A percentile compares a stretch with the other conserved stretches of the same genome.
Evolutionary conservation across 2,888 invertebrate species (phyloP).

Genomic region (Sthenelais limicola): DNA sequence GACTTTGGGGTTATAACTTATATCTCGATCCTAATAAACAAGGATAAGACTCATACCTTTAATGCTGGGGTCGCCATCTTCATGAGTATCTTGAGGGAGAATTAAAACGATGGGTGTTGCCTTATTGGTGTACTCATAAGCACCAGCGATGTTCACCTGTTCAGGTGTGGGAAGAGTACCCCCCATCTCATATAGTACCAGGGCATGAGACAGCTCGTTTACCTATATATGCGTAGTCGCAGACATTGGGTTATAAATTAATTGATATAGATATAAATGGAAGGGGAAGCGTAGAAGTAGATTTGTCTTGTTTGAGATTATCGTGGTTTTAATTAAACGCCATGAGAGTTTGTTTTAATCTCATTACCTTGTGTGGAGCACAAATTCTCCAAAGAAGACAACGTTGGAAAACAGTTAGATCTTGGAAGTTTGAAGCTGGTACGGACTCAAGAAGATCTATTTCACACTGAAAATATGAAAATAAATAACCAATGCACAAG

Average conservation of each 20-base stretch:
- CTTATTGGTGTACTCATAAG: conserved; percentile 59
- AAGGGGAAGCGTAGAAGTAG: too few species aligned
- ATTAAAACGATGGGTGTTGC: conserved; percentile 65
- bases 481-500: too few species aligned
- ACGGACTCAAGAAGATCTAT: conserved; percentile 63
- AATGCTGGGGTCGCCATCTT: conserved; percentile 2
- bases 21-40: too few species aligned
- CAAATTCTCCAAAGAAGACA: conserved; percentile 69
- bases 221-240: conserved; percentile 9
- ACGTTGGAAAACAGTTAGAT: conserved; percentile 68
- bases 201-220: conserved; percentile 60
- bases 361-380: conserved; percentile 62
- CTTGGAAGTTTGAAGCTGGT: conserved; percentile 61
- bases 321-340: too few species aligned
- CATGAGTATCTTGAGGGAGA: conserved; percentile 55
- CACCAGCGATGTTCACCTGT: conserved; percentile 62
- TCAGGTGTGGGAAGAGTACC: conserved; percentile 58
- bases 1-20: too few species aligned
- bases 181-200: conserved; percentile 67
- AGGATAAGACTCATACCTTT: too few species aligned
- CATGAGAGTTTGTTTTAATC: too few species aligned
- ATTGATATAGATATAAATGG: too few species aligned
- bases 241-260: too few species aligned
- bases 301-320: too few species aligned
- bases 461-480: conserved; percentile 57